A percentile compares a stretch with the other conserved stretches of the same genome.
Conservation (phyloP, 1,140 invertebrate genomes). For the Centruroides vittatus region DNA sequence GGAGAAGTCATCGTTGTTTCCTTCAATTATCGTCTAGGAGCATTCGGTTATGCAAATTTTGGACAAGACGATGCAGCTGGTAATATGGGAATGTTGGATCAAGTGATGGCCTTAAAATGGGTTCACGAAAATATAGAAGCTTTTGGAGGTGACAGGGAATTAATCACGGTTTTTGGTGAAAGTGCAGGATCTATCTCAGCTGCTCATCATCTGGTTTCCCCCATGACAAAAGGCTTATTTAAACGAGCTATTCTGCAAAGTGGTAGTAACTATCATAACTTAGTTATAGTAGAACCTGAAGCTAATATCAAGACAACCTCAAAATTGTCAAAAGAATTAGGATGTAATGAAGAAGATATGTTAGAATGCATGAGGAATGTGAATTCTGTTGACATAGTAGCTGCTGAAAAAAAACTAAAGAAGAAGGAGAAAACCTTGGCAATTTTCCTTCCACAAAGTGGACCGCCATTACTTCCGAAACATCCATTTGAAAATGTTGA, state of each 20-base stretch:
- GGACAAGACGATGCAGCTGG: conserved; percentile 19
- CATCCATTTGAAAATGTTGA: too few species aligned
- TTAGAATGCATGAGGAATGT: too few species aligned
- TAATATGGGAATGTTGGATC: conserved; percentile 21
- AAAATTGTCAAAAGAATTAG: background rate
- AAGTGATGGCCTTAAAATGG: conserved; percentile 18
- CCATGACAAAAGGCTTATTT: conserved; percentile 13
- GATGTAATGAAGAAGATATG: background rate
- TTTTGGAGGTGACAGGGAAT: conserved; percentile 19
- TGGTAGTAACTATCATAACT: background rate
- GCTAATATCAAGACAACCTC: background rate
- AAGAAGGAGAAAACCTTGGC: too few species aligned
- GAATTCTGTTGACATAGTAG: too few species aligned
- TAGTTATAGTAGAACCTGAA: background rate
- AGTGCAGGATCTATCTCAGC: conserved; percentile 28
- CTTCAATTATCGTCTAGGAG: conserved; percentile 37
- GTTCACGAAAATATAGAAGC: conserved; percentile 17
- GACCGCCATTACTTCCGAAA: too few species aligned
- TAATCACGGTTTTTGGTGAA: conserved; percentile 38
- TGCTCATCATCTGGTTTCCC: conserved; percentile 27
- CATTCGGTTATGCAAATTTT: conserved; percentile 24
- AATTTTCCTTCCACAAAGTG: too few species aligned
- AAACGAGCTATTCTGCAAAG: conserved; percentile 28
- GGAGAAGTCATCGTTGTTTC: conserved; percentile 42
- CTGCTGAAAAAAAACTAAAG: too few species aligned